These are phyloP conservation scores for Chrosomus eos DNA, from an alignment of 2,797 vertebrate genomes.

Conservation along the genomic window DNA sequence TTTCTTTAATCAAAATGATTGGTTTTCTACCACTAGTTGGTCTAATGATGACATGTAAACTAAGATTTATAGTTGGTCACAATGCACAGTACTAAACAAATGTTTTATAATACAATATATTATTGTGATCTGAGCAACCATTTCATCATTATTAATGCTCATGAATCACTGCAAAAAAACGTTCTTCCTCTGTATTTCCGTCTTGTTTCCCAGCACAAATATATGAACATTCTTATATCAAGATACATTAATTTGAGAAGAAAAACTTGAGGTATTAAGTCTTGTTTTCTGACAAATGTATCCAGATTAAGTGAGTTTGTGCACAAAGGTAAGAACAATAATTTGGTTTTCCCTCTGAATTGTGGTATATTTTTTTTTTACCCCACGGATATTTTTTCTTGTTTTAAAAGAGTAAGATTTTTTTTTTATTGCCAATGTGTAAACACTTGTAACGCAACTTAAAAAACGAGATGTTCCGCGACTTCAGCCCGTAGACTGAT, in stretches of 20 bases:
- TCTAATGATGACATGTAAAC: not conserved
- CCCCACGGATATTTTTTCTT: no score
- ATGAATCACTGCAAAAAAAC: not conserved
- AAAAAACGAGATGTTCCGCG: not conserved
- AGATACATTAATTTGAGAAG: not conserved
- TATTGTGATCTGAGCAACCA: not conserved
- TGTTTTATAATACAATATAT: not conserved
- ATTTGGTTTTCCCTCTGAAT: not conserved
- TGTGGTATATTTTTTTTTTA: no score
- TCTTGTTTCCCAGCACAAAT: not conserved
- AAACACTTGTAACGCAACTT: not conserved
- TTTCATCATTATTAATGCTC: not conserved
- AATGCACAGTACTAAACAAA: not conserved
- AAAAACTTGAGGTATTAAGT: not conserved
- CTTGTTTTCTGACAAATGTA: not conserved
- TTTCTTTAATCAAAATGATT: not conserved
- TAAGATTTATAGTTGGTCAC: not conserved
- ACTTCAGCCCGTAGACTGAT: not conserved
- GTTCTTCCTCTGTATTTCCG: not conserved
- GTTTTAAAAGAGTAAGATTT: not conserved
- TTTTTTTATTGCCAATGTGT: no score
- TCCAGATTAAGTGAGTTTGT: not conserved
- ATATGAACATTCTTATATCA: not conserved
- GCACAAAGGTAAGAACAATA: not conserved
- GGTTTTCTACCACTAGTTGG: no score